Percentiles rank a stretch among this genome's conserved stretches.
These are phyloP conservation scores for Dryadula phaetusa DNA, from an alignment of 2,888 invertebrate genomes.

Conservation along the genomic window DNA sequence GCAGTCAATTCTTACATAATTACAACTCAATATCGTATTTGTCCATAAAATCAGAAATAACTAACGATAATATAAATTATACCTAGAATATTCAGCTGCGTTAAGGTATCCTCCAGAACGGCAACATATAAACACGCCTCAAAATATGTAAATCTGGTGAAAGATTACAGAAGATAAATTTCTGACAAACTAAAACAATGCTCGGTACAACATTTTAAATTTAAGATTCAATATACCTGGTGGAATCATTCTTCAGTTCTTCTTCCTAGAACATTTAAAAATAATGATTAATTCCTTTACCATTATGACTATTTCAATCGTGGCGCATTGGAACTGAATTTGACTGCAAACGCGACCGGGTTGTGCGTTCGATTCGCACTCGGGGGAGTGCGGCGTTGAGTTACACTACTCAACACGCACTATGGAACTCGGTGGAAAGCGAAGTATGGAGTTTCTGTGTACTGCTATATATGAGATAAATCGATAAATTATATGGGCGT, in stretches of 20 bases:
- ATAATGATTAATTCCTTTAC: background rate
- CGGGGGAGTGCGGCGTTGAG: too few species aligned
- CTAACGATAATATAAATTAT: background rate
- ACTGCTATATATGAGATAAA: too few species aligned
- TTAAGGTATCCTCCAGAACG: constrained; percentile 61
- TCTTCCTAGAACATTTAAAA: background rate
- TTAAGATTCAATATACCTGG: background rate
- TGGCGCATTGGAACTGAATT: background rate
- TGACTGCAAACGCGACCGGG: too few species aligned
- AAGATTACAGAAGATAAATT: background rate
- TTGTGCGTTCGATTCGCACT: too few species aligned
- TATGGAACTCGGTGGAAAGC: too few species aligned
- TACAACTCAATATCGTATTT: too few species aligned
- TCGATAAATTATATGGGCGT: too few species aligned
- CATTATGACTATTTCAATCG: background rate
- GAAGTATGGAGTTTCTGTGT: too few species aligned
- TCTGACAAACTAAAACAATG: background rate
- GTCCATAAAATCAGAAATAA: too few species aligned
- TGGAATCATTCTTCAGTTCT: background rate
- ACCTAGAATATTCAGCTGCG: constrained; percentile 62
- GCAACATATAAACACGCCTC: constrained; percentile 59
- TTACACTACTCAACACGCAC: too few species aligned
- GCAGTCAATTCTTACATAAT: too few species aligned
- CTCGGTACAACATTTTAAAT: background rate
- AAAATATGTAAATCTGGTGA: constrained; percentile 60